Percentiles rank a stretch among this genome's conserved stretches.
These are phyloP conservation scores for Monopis laevigella DNA, from an alignment of 2,888 invertebrate genomes.

Conservation along the genomic window DNA sequence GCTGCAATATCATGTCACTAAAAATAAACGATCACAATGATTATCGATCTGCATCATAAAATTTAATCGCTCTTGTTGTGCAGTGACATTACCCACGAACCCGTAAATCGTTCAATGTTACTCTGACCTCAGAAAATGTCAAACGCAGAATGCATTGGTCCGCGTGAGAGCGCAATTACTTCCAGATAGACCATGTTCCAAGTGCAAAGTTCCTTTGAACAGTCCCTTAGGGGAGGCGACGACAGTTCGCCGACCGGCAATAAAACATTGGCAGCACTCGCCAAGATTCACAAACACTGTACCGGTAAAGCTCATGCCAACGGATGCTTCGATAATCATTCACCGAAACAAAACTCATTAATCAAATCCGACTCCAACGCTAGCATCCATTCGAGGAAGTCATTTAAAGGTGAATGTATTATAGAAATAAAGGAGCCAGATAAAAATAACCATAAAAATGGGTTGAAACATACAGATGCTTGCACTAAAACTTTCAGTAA, in stretches of 20 bases:
- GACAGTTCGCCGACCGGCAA: conserved; percentile 54
- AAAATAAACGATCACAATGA: too few species aligned
- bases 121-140: conserved; percentile 47
- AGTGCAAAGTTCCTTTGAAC: conserved; percentile 66
- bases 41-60: conserved; percentile 39
- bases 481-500: conserved; percentile 63
- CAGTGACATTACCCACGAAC: conserved; percentile 46
- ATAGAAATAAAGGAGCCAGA: conserved; percentile 54
- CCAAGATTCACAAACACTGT: conserved; percentile 76
- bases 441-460: conserved; percentile 33
- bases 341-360: conserved; percentile 43
- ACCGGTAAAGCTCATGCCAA: conserved; percentile 81
- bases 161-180: conserved; percentile 31
- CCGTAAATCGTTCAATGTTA: conserved; percentile 29
- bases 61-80: conserved; percentile 38
- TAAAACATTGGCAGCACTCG: conserved; percentile 60
- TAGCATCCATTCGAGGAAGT: conserved; percentile 52
- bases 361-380: conserved; percentile 56
- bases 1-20: too few species aligned
- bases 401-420: conserved; percentile 45
- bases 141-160: conserved; percentile 30
- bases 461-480: conserved; percentile 32
- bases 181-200: conserved; percentile 43
- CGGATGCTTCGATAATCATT: conserved; percentile 69
- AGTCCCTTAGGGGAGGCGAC: conserved; percentile 64